These are phyloP conservation scores for Phorcus lineatus DNA, from an alignment of 2,888 invertebrate species.

Conservation along the genomic window DNA sequence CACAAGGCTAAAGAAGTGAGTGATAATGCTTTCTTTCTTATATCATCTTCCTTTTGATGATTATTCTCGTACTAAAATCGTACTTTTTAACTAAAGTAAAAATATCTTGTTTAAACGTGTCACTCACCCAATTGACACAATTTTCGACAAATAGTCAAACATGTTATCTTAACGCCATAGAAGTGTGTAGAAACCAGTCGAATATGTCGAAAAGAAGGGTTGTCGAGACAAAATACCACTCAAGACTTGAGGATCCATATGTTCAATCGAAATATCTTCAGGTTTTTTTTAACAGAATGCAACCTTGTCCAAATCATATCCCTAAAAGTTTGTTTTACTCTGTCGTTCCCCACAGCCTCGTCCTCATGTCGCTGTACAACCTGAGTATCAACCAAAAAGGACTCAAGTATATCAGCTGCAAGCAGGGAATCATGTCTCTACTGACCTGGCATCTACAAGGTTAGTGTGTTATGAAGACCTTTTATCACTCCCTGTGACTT, in stretches of 20 bases:
- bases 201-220: too few species aligned
- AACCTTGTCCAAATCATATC: too few species aligned
- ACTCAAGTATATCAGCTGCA: slow-evolving; percentile 54
- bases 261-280: too few species aligned
- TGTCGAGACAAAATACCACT: too few species aligned
- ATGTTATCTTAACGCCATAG: too few species aligned
- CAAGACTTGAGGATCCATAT: too few species aligned
- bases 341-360: slow-evolving; percentile 49
- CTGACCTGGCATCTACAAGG: slow-evolving; percentile 66
- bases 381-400: slow-evolving; percentile 69
- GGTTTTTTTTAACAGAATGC: too few species aligned
- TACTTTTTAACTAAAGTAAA: too few species aligned
- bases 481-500: not conserved
- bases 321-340: not conserved
- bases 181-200: too few species aligned
- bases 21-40: not conserved
- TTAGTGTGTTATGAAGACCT: slow-evolving; percentile 26
- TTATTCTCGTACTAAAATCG: not conserved
- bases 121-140: too few species aligned
- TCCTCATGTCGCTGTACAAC: slow-evolving; percentile 68
- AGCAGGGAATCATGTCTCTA: slow-evolving; percentile 53
- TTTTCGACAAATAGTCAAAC: too few species aligned
- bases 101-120: too few species aligned
- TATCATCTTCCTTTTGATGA: not conserved
- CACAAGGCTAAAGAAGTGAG: slow-evolving; percentile 64